Conservation (phyloP, 2,113 vertebrate genomes). For the Lonchura striata region DNA sequence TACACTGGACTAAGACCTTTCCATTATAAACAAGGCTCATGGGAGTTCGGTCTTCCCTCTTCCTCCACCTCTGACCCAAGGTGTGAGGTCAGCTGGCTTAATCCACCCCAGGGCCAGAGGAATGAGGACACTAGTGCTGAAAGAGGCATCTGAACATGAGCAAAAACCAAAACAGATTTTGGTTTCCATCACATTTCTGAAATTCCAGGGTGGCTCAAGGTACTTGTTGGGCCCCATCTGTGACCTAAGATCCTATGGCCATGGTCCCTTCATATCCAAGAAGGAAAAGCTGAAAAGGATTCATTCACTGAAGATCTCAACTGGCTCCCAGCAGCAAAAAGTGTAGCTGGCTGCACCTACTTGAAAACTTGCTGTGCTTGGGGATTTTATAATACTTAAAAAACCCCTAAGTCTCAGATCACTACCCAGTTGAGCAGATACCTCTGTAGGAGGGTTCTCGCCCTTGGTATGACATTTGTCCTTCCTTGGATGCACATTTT, state of each 20-base stretch:
- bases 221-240: not conserved
- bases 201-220: rapidly evolving
- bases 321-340: not conserved
- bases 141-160: not conserved
- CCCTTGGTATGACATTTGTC: not conserved
- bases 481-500: not conserved
- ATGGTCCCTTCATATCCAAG: not conserved
- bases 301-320: not conserved
- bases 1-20: not conserved
- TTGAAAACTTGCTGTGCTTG: not conserved
- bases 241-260: not conserved
- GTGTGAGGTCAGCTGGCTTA: not conserved
- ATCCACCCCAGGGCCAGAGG: not conserved
- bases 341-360: not conserved
- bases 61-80: rapidly evolving
- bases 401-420: not conserved
- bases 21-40: not conserved
- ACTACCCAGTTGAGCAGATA: not conserved
- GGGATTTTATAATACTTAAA: not conserved
- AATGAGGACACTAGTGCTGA: not conserved
- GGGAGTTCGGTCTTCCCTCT: not conserved
- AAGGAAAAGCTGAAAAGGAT: not conserved
- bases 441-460: rapidly evolving
- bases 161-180: not conserved
- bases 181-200: rapidly evolving